Base-by-base conservation (phyloP, 2,888 invertebrate species). In the Linnaemya tessellans region DNA sequence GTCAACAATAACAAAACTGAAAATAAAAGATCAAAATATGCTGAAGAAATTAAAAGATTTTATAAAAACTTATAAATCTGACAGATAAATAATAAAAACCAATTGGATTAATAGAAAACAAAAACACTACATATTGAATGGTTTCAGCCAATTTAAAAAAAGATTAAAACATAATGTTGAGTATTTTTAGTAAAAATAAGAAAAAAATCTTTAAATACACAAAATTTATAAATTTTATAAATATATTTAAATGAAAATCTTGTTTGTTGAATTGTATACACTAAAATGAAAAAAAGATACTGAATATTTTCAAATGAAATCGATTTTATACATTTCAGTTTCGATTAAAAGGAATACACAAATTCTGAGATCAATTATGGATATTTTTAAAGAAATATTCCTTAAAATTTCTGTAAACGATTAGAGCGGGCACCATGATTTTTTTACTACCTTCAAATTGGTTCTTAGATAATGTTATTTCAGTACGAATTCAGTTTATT, bases 111-210 rank as follows among this genome's bases (percentile, higher is more conserved):
- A 70, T 68, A 82, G 74, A 67, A 54, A 64, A 87, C 83, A 41
- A 58, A 84, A 84, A 86, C 25, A 88, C 87, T 88, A 85, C 86
- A 89, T 87, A 88, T 89, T 88, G 88, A 91, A 92, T 91, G 92
- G 92, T 92, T 92, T 92, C 92, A 92, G 89, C 90, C 89, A 90
- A 90, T 77, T n/a, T 70, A 64, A 84, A 80, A 68, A 30, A 30
- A 30, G 30, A 62, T 80, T 38, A 35, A 71, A 70, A 51, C 15
- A 25, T 56, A 74, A 58, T 92, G 92, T 92, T 92, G 90, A 92
- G 89, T 92, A 92, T 92, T 92, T 92, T 92, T 91, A 90, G 89
- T 90, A 87, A 85, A 81, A 58, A 56, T 30, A 64, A 62, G 65
- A 60, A 62, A 43, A 56, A 54, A 80, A n/a, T n/a, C 43, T 60